A percentile compares a stretch with the other conserved stretches of the same genome.
Conservation (phyloP, 2,113 vertebrate genomes). For the Rhabdomys dilectus region DNA sequence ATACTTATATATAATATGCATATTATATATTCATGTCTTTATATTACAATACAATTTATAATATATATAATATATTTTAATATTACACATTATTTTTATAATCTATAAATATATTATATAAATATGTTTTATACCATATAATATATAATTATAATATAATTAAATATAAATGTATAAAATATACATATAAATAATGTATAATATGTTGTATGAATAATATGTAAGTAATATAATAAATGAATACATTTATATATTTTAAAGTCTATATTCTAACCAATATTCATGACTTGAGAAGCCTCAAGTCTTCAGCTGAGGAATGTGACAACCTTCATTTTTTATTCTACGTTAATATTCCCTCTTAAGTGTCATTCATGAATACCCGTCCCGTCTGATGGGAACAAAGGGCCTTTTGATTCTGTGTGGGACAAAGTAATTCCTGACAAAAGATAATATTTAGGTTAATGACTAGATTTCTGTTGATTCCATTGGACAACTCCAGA, state of each 20-base stretch:
- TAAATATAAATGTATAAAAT: too few relatives aligned
- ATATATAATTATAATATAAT: background rate
- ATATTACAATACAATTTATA: background rate
- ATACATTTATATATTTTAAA: too few relatives aligned
- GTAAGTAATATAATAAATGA: too few relatives aligned
- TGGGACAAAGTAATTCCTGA: background rate
- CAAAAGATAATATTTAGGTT: background rate
- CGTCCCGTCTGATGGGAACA: background rate
- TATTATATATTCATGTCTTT: background rate
- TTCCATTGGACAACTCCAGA: background rate
- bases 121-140: background rate
- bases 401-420: background rate
- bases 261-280: background rate
- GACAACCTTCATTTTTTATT: background rate
- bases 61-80: background rate
- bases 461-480: background rate
- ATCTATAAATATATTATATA: background rate
- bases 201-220: too few relatives aligned
- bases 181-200: background rate
- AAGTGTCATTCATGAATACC: fast-evolving
- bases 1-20: background rate
- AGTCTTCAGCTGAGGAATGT: too few relatives aligned
- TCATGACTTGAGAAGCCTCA: background rate
- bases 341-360: background rate
- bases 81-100: background rate